Conservation (phyloP, 2,797 vertebrate genomes). For the Etheostoma nigrum region DNA sequence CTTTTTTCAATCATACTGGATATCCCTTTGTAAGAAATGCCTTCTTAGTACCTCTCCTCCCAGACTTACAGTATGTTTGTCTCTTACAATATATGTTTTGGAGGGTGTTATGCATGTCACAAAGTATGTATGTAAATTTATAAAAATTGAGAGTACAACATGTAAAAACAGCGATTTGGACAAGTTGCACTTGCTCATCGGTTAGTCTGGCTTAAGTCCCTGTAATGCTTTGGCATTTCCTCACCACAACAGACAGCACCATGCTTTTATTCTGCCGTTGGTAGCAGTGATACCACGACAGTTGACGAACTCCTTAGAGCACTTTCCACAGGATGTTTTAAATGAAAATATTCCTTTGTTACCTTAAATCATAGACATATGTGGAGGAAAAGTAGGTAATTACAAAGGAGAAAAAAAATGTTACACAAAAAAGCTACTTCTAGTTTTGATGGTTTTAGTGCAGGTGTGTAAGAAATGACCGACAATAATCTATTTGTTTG, state of each 20-base stretch:
- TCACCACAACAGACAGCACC: slow-evolving; percentile 8
- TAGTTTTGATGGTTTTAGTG: slow-evolving; percentile 55
- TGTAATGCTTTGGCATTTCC: slow-evolving; percentile 28
- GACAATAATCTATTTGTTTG: slow-evolving; percentile 51
- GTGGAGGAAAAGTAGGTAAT: slow-evolving; percentile 6
- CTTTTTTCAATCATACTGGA: slow-evolving; percentile 37
- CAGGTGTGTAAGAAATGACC: slow-evolving; percentile 50
- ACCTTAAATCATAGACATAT: slow-evolving; percentile 22
- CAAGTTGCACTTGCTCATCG: slow-evolving; percentile 12
- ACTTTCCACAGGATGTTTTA: slow-evolving; percentile 47
- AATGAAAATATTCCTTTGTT: slow-evolving; percentile 50
- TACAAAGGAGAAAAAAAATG: slow-evolving; percentile 36
- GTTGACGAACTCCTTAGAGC: slow-evolving; percentile 14
- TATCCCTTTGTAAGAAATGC: slow-evolving; percentile 66
- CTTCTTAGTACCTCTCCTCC: slow-evolving; percentile 57
- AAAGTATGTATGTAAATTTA: slow-evolving; percentile 63
- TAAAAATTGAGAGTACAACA: slow-evolving; percentile 58
- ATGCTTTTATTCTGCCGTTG: slow-evolving; percentile 30
- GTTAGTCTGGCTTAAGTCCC: slow-evolving; percentile 18
- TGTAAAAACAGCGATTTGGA: slow-evolving; percentile 50
- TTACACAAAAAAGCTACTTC: slow-evolving; percentile 52
- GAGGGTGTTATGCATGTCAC: slow-evolving; percentile 78
- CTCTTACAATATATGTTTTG: slow-evolving; percentile 52
- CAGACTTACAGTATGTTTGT: slow-evolving; percentile 45
- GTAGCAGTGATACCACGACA: not conserved